A percentile compares a stretch with the other conserved stretches of the same genome.
Conservation (phyloP, 2,888 invertebrate species). For the Tridacna crocea region DNA sequence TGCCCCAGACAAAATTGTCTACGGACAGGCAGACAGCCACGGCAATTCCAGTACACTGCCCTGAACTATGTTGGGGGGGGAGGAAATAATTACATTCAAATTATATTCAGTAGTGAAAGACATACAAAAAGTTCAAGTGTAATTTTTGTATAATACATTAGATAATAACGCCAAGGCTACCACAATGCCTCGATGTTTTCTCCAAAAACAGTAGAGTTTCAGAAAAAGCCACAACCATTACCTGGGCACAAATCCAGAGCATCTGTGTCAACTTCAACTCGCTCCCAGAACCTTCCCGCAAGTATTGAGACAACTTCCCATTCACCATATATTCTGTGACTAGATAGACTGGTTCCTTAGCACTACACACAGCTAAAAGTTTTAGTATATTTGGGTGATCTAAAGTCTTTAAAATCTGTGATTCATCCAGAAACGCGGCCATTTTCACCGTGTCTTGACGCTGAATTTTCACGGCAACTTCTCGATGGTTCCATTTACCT, state of each 20-base stretch:
- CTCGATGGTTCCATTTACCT: conserved; percentile 96
- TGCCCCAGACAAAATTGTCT: too few species aligned
- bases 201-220: too few species aligned
- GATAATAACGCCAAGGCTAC: too few species aligned
- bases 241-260: conserved; percentile 97
- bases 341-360: conserved; percentile 94
- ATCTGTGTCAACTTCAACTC: conserved; percentile 90
- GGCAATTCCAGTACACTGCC: too few species aligned
- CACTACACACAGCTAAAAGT: conserved; percentile 95
- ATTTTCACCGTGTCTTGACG: conserved; percentile 96
- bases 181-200: too few species aligned
- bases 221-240: conserved; percentile 64
- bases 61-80: too few species aligned
- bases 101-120: too few species aligned
- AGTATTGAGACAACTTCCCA: conserved; percentile 96
- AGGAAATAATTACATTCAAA: too few species aligned
- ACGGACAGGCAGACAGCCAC: too few species aligned
- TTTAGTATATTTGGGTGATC: conserved; percentile 91
- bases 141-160: not conserved
- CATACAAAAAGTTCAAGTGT: too few species aligned
- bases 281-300: conserved; percentile 88
- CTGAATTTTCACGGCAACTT: conserved; percentile 99
- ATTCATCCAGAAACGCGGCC: conserved; percentile 97
- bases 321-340: conserved; percentile 97
- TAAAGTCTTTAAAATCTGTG: conserved; percentile 82